Evolutionary conservation across 2,113 vertebrate species (phyloP).

Genomic region (Sorex fumeus): DNA sequence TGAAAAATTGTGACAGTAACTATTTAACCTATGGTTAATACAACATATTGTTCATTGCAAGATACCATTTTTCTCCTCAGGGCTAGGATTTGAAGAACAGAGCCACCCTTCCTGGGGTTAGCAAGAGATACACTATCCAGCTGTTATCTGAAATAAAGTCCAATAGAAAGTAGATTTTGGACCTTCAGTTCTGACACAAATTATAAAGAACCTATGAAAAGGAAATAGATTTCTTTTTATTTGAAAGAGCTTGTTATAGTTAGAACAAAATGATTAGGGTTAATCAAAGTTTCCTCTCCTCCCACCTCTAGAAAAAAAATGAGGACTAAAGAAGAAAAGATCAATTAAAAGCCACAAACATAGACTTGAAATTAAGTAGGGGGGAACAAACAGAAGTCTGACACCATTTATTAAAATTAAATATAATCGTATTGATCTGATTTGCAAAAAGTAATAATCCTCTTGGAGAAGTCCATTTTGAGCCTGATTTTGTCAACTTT

Average conservation of each 20-base stretch:
- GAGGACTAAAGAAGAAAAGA: background rate
- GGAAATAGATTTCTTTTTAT: no score
- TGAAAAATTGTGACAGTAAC: background rate
- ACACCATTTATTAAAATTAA: constrained; percentile 19
- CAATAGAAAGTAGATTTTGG: background rate
- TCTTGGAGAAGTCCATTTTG: no score
- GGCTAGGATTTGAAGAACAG: background rate
- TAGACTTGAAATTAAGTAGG: background rate
- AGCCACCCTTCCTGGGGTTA: no score
- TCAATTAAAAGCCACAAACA: background rate
- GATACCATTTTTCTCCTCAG: background rate
- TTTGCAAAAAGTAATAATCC: no score
- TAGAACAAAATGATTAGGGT: background rate
- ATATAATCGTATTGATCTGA: background rate
- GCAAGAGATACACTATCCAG: no score
- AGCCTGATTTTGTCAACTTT: no score
- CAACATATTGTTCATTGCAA: background rate
- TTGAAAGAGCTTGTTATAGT: background rate
- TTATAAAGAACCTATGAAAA: background rate
- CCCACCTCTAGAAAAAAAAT: background rate
- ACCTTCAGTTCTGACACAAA: background rate
- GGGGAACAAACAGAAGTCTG: background rate
- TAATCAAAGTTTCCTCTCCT: background rate
- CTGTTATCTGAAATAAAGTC: background rate
- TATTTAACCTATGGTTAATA: background rate